Base-by-base conservation (phyloP, 2,113 vertebrate genomes). In the Dasyprocta punctata region DNA sequence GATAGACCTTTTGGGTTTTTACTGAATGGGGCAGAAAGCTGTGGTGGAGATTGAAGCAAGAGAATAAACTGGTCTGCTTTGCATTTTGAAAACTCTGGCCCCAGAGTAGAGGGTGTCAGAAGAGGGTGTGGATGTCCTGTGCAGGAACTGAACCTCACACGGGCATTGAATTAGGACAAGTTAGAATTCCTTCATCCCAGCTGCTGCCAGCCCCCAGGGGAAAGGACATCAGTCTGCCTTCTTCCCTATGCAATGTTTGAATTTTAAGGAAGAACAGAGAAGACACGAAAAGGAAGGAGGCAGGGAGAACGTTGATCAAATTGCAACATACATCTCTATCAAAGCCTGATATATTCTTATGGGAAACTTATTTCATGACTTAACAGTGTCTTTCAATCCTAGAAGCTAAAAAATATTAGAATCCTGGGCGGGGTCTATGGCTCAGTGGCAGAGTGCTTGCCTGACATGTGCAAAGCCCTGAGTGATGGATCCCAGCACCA, bases 321-420 rank as follows among this genome's bases (percentile, higher is more conserved):
- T 86, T 86, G 63, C 36, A 81, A 26, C 1, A 52, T 14, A 60
- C 11, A 36, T 36, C 26, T 78, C 28, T 88, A 84, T 96, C 78
- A 92, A 89, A 96, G 41, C 63, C 41, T 69, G 63, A 38, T 69
- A 41, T 41, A 67, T 85, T 85, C 30, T 86, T 82, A 49, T 7
- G 89, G 71, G 47, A 97, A 71, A 14, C 36, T 22, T 81, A 65
- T 33, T 49, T 91, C n/a, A 78, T 93, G 69, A 86, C 52, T 94
- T 71, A 92, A 5, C 22, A 77, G 24, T 22, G 2, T 86, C 41
- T 96, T 81, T 86, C 36, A 49, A 24, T 3, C 41, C 33, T 61
- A 20, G 49, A 92, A 24, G 17, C 78, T 78, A 89, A 89, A 88
- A 47, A 90, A 80, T 63, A 88, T 85, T 47, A 47, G 73, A 47